Base-by-base conservation (phyloP, 2,888 invertebrate genomes). In the Latrodectus elegans region DNA sequence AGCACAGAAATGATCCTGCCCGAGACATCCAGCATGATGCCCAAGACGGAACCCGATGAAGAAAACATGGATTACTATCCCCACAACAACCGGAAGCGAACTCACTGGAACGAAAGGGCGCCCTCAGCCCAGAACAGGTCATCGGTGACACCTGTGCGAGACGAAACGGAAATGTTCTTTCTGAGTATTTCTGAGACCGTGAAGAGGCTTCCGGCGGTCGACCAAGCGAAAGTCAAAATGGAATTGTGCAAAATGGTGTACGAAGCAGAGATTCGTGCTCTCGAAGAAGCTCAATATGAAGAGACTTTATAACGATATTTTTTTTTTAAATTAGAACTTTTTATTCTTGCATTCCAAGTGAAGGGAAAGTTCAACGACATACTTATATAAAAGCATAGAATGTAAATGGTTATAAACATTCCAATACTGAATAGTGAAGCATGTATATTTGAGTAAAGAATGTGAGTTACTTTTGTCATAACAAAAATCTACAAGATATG, bases 91-190 rank as follows among this genome's bases (percentile, higher is more conserved):
- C 49, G 70, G 10, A 68, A 55, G 38, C 14, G 60, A 12, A 60
- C 60, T n/a, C 12, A 12, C 12, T n/a, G 12, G 60, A n/a, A 60
- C n/a, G n/a, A n/a, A 11, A n/a, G 17, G 12, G 12, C 22, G 12
- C n/a, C 26, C 22, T 17, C 12, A 12, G 17, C 12, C 22, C 22
- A 17, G 12, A 15, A 26, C n/a, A 60, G 60, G 60, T 6, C 38
- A 38, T 38, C 38, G 38, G 38, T 38, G 26, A 10, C 22, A n/a
- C 49, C 73, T 15, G 51, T 26, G 10, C 55, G 38, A n/a, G 86
- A 86, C 67, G 86, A 86, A 65, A 81, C 76, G 2, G 76, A 80
- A 55, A 81, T 86, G 86, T 86, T 86, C 51, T 86, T 86, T 67
- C 71, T 81, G 11, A 86, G 86, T 26, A 76, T 86, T 71, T 86